Conservation (phyloP, 1,140 invertebrate genomes). For the Agrypnia vestita region DNA sequence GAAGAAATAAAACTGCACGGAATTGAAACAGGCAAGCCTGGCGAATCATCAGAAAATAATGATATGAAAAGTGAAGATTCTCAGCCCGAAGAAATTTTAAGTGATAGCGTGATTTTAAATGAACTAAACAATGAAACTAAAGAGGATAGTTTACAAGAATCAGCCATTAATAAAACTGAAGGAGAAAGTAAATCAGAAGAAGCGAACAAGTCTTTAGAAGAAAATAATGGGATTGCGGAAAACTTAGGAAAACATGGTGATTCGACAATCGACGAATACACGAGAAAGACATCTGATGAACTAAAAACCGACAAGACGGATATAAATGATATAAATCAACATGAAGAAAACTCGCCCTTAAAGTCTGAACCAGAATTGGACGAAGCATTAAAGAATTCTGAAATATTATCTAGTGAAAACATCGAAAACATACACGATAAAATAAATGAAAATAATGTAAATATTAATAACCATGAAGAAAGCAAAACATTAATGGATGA, state of each 20-base stretch:
- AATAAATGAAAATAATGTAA: background rate
- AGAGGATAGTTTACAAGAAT: background rate
- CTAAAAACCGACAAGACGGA: background rate
- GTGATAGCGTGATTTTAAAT: no score
- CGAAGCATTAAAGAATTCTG: background rate
- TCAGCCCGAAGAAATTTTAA: no score
- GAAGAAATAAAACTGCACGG: no score
- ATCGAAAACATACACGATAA: background rate
- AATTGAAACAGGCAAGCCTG: no score
- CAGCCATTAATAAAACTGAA: background rate
- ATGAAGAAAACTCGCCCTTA: background rate
- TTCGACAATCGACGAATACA: no score
- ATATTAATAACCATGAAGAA: background rate
- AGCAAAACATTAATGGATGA: background rate
- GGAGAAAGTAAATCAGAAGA: conserved; percentile 9
- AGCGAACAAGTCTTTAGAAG: background rate
- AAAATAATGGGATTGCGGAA: background rate
- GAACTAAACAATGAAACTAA: no score
- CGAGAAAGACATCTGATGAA: background rate
- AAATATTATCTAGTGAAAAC: conserved; percentile 16
- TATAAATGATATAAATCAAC: background rate
- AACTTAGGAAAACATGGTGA: no score
- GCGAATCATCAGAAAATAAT: no score
- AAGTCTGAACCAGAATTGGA: background rate
- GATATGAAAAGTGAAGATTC: no score